These are phyloP conservation scores for Pseudobourletiella spinata DNA, from an alignment of 1,140 invertebrate genomes.

Conservation along the genomic window DNA sequence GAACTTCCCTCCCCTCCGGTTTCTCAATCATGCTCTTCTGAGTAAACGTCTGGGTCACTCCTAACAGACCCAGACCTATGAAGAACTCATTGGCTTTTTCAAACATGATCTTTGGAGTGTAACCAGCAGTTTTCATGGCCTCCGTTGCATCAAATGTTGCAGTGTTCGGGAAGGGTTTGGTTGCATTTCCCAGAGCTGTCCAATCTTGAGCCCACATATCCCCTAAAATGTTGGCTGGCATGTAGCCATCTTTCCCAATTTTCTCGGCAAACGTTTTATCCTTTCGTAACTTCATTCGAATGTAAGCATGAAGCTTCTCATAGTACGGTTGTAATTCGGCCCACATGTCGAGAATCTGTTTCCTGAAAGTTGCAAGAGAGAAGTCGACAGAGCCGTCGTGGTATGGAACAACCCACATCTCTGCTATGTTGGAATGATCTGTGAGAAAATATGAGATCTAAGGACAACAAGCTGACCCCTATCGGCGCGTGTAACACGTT, in stretches of 20 bases:
- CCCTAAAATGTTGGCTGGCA: too few species aligned
- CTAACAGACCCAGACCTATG: constrained; percentile 67
- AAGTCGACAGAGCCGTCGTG: neutral
- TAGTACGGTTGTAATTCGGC: neutral
- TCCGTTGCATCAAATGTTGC: neutral
- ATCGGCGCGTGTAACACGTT: neutral
- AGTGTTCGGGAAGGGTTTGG: neutral
- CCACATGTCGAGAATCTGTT: neutral
- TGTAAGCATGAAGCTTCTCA: neutral
- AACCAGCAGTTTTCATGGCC: too few species aligned
- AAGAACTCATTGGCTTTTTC: constrained; percentile 76
- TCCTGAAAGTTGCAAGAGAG: neutral
- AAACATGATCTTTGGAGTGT: constrained; percentile 53
- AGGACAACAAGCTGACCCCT: neutral
- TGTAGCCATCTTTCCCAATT: too few species aligned
- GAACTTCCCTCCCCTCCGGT: constrained; percentile 61
- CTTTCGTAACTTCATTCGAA: too few species aligned
- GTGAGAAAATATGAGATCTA: neutral
- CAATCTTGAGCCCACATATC: neutral
- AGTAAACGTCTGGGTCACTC: constrained; percentile 74
- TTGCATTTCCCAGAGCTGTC: neutral
- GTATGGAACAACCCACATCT: neutral
- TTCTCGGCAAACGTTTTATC: too few species aligned
- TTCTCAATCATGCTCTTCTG: constrained; percentile 69
- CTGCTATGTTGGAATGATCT: too few species aligned